Evolutionary conservation across 2,888 invertebrate species (phyloP), one percentile per base, ranked within the genome.

Genomic region (Orgyia antiqua): DNA sequence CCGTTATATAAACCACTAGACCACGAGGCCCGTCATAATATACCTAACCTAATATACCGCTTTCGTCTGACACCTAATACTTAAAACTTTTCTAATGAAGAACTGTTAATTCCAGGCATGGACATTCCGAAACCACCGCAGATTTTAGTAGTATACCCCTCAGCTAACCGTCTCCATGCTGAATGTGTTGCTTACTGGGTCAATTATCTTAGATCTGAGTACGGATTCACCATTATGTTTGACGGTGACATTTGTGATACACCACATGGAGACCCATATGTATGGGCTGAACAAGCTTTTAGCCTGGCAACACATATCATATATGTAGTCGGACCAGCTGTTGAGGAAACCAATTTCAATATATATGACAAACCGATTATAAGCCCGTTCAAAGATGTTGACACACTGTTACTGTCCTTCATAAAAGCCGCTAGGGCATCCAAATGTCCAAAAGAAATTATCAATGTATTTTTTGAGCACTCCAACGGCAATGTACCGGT

Each of bases 291-390:
- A 1, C 78, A 80, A 15, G 72, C 80, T 0, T 72, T 79, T 46
- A 43, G 58, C 10, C 42, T 68, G 0, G 61, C 77, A 1, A 68
- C 78, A 0, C 78, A 84, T 19, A 43, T 83, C 0, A 49, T 84
- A 13, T 83, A 79, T 53, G 49, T 83, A 0, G 78, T 79, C 0
- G 79, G 84, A 1, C 83, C 86, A 0, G 52, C 70, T 8, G 36
- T 31, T 0, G 77, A 78, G 10, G 64, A 72, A 18, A 54, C 59
- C 0, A 77, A 73, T 19, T 33, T 51, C 39, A 78, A 72, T 29
- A 80, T 82, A 3, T 83, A 82, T 34, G 83, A 82, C 33, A 75
- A 78, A 52, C 78, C 82, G 0, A 79, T 83, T 2, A 65, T 71
- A 27, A 70, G 61, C 3, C 62, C 71, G 0, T 68, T 74, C 13